phyloP scores from a whole-genome alignment of 2,888 invertebrate species.

The Drosophila planitibia region DNA sequence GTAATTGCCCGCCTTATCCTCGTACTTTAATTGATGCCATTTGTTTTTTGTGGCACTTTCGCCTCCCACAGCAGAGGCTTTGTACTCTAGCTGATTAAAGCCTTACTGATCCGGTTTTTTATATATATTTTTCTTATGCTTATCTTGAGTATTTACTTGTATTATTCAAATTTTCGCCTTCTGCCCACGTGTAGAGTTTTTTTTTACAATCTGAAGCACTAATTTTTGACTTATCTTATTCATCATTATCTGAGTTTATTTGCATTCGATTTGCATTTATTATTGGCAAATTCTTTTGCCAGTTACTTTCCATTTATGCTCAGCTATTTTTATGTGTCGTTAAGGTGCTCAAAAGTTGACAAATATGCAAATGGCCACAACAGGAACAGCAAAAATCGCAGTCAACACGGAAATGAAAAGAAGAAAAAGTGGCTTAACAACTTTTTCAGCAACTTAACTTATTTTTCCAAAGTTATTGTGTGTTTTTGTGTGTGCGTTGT shows the following conservation, averaged over 20 bases:
- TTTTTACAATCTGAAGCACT: neutral
- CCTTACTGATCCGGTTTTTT: neutral
- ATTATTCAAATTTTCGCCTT: neutral
- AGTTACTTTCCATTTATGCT: constrained; percentile 1
- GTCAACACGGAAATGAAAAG: constrained; percentile 2
- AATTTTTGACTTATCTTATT: neutral
- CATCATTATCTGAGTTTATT: too few species aligned
- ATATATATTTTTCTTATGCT: neutral
- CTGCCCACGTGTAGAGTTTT: neutral
- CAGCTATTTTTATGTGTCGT: neutral
- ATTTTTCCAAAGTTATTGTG: constrained; percentile 16
- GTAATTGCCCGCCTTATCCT: constrained; percentile 11
- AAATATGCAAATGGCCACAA: constrained; percentile 32
- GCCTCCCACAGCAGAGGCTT: neutral
- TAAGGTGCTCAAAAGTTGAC: constrained; percentile 9
- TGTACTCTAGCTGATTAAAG: neutral
- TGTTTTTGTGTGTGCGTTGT: neutral
- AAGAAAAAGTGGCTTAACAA: constrained; percentile 21
- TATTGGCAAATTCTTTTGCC: neutral
- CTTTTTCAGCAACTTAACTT: constrained; percentile 32
- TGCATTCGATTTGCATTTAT: constrained; percentile 19
- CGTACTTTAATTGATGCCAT: neutral
- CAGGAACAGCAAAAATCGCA: constrained; percentile 15
- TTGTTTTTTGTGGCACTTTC: neutral
- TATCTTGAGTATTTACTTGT: neutral